phyloP scores from a whole-genome alignment of 1,140 invertebrate species.

The Aphis gossypii region DNA sequence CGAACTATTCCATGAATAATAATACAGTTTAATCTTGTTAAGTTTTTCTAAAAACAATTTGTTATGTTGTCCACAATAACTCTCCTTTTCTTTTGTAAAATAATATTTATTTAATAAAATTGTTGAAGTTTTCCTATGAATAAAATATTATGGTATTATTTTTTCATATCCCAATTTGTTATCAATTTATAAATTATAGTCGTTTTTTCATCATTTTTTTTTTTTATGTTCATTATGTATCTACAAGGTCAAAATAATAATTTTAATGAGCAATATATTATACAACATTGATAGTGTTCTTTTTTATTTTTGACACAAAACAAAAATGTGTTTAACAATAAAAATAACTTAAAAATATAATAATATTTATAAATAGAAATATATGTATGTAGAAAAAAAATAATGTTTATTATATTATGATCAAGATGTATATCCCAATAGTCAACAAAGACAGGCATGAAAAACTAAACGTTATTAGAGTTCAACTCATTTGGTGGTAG shows the following conservation, averaged over 20 bases:
- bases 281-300: not conserved
- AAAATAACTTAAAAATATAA: slow-evolving; percentile 47
- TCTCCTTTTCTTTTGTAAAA: not conserved
- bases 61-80: not conserved
- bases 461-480: slow-evolving; percentile 38
- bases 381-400: slow-evolving; percentile 42
- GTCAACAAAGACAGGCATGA: not conserved
- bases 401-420: not conserved
- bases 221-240: not conserved
- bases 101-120: not conserved
- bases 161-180: not conserved
- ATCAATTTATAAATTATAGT: not conserved
- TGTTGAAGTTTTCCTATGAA: not conserved
- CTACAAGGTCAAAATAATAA: not conserved
- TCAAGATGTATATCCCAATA: not conserved
- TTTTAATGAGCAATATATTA: not conserved
- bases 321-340: slow-evolving; percentile 46
- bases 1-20: not conserved
- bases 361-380: slow-evolving; percentile 37
- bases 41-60: not conserved
- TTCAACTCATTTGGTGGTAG: not conserved
- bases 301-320: slow-evolving; percentile 23
- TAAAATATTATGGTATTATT: not conserved
- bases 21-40: not conserved
- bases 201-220: not conserved